phyloP scores from a whole-genome alignment of 2,797 vertebrate genomes.

The Muraenolepis orangiensis region DNA sequence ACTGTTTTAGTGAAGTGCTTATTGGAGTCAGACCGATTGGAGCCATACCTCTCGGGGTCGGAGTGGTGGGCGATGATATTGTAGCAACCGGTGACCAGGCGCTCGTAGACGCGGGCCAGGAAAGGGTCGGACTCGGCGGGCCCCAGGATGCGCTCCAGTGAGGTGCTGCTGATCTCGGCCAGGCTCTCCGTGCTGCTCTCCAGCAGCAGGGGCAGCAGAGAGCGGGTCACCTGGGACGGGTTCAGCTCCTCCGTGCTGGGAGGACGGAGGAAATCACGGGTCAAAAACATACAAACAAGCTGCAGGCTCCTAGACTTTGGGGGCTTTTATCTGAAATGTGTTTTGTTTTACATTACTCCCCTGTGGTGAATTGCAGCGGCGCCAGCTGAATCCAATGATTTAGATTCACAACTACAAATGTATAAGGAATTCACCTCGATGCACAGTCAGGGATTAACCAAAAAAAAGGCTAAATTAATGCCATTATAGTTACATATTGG shows the following conservation, averaged over 20 bases:
- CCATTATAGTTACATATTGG: too few relatives aligned
- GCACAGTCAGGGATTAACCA: background rate
- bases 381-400: background rate
- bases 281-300: background rate
- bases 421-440: background rate
- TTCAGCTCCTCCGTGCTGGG: conserved; percentile 90
- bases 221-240: conserved; percentile 85
- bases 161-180: conserved; percentile 92
- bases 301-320: background rate
- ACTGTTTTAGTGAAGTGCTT: background rate
- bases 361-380: background rate
- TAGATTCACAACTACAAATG: background rate
- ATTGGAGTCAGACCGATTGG: background rate
- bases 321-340: background rate
- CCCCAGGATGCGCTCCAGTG: conserved; percentile 91
- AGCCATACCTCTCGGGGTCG: conserved; percentile 82
- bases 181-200: conserved; percentile 95
- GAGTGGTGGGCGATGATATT: conserved; percentile 94
- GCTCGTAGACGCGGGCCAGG: conserved; percentile 91
- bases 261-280: conserved; percentile 18
- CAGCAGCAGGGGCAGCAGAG: conserved; percentile 88
- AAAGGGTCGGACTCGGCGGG: conserved; percentile 94
- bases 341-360: background rate
- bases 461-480: too few relatives aligned
- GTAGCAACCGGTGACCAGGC: conserved; percentile 92